A percentile compares a stretch with the other conserved stretches of the same genome.
Conservation (phyloP, 2,888 invertebrate species). For the Protonemura montana region DNA sequence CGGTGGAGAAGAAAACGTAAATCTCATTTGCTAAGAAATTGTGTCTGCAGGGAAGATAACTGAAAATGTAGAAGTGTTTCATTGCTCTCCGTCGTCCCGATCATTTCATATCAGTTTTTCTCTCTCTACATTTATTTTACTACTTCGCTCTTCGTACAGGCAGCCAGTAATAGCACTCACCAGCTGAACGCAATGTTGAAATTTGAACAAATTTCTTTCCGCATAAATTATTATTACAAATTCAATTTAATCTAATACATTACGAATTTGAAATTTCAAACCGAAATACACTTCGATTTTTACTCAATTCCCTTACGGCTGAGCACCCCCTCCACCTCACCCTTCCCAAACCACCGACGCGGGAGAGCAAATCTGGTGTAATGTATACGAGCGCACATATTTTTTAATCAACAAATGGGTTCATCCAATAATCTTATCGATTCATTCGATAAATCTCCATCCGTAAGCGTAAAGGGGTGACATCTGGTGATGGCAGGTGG, state of each 20-base stretch:
- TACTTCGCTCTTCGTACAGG: neutral
- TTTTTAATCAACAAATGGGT: conserved; percentile 7
- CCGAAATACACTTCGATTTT: neutral
- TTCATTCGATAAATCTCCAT: neutral
- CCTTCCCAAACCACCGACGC: neutral
- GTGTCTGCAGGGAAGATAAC: conserved; percentile 38
- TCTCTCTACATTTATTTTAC: neutral
- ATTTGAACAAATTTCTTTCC: neutral
- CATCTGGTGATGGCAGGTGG: too few species aligned
- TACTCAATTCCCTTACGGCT: neutral
- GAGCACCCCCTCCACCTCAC: neutral
- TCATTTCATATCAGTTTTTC: neutral
- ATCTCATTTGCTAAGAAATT: conserved; percentile 39
- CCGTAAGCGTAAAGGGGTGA: neutral
- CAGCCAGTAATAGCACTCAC: neutral
- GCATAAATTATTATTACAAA: neutral
- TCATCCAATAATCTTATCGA: conserved; percentile 7
- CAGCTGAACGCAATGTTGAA: neutral
- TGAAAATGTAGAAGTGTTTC: conserved; percentile 16
- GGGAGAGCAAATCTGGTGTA: conserved; percentile 7
- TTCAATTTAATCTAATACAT: neutral
- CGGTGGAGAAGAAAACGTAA: neutral
- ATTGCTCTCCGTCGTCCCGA: neutral
- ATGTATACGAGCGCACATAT: neutral
- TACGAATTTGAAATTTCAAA: neutral